Percentiles rank a stretch among this genome's conserved stretches.
Evolutionary conservation across 1,140 invertebrate genomes (phyloP).

Genomic region (Chironomus tepperi): DNA sequence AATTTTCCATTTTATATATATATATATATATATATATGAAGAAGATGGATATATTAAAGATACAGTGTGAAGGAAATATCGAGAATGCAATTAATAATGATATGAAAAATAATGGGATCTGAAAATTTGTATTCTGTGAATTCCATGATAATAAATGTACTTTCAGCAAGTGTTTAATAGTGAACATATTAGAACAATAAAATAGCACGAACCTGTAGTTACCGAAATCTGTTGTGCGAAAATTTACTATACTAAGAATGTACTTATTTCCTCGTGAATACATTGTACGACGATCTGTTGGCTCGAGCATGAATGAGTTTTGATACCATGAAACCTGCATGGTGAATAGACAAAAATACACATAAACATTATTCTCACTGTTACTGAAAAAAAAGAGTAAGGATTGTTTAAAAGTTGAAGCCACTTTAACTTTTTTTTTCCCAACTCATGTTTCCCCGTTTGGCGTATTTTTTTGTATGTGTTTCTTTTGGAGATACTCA

Average conservation of each 20-base stretch:
- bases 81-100: not conserved
- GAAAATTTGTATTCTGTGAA: not conserved
- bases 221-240: constrained; percentile 49
- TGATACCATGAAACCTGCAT: constrained; percentile 49
- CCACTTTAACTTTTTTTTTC: not conserved
- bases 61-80: not conserved
- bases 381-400: not conserved
- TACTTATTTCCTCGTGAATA: constrained; percentile 45
- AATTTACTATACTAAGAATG: constrained; percentile 47
- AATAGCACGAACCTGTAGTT: constrained; percentile 44
- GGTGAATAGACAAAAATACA: constrained; percentile 20
- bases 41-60: not conserved
- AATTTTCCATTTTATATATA: constrained; percentile 20
- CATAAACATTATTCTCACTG: not conserved
- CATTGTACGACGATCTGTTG: constrained; percentile 45
- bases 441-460: not conserved
- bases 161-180: not conserved
- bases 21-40: not conserved
- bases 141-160: not conserved
- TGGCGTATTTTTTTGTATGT: not conserved
- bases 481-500: not conserved
- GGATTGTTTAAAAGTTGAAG: not conserved
- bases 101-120: too few relatives aligned
- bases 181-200: too few relatives aligned
- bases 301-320: constrained; percentile 46